Base-by-base conservation (phyloP, 1,140 invertebrate genomes). In the Drosophila simulans region DNA sequence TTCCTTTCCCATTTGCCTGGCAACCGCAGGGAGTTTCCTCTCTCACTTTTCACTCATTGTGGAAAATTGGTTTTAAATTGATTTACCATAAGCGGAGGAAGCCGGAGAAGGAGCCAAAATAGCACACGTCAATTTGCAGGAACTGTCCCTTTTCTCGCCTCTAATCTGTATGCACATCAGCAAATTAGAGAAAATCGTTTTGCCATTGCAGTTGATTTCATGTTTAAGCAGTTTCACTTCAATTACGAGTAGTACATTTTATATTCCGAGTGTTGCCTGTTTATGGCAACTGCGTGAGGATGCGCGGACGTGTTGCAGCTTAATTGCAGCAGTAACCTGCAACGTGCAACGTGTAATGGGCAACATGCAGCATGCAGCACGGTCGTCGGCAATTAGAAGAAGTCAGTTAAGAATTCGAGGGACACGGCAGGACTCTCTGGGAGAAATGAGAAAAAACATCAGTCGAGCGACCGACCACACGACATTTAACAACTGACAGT, bases 1-100 rank as follows among this genome's bases (percentile, higher is more conserved):
- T 77, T 35, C 69, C 22, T 53, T 66, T 59, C 77, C 85, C 79
- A 89, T 89, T 88, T 88, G 75, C 75, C 68, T 31, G 34, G 52
- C 52, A 79, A 57, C 79, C 79, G 49, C 83, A 82, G 69, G 60
- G 57, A 70, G 53, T 66, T 51, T 49, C 27, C 51, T 66, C 60
- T 42, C 35, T 53, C 53, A 75, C 72, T 66, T 65, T 66, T 75
- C 60, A 76, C 59, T 75, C 71, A 75, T 75, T 75, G 60, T 54
- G 65, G 69, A 78, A 89, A 89, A 89, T 89, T 89, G 85, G 80
- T 89, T 89, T 89, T 89, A 89, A 89, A 89, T 89, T 89, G 84
- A 89, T 89, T 89, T 89, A 89, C 69, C 80, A 89, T 89, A 80
- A 89, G 84, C 72, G 62, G 42, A 35, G 46, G 46, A 68, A 17